A percentile compares a stretch with the other conserved stretches of the same genome.
phyloP scores from a whole-genome alignment of 2,888 invertebrate genomes.

The Liodrosophila aerea region DNA sequence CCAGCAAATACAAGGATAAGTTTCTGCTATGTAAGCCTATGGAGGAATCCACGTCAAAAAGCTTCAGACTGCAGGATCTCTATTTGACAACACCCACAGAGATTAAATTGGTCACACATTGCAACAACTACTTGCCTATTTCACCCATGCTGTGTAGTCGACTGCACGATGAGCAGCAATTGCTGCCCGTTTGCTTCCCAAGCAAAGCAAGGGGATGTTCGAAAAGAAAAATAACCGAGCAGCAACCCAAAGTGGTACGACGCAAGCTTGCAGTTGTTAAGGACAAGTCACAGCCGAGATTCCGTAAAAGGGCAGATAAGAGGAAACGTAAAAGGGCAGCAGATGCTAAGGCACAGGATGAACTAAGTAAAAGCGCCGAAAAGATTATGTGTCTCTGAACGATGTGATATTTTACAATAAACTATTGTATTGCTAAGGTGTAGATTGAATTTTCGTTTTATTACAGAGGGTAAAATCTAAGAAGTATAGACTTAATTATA shows the following conservation, averaged over 20 bases:
- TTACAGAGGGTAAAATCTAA: too few species aligned
- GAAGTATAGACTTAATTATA: too few species aligned
- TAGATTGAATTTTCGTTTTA: too few species aligned
- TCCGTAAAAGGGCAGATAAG: constrained; percentile 1
- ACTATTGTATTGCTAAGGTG: not conserved
- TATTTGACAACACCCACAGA: constrained; percentile 48
- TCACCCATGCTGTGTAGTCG: constrained; percentile 60
- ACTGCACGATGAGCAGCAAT: constrained; percentile 61
- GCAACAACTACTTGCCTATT: constrained; percentile 62
- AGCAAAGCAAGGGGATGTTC: constrained; percentile 12
- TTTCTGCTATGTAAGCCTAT: constrained; percentile 70
- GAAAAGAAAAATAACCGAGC: not conserved
- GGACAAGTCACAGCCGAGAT: not conserved
- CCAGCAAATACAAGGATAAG: constrained; percentile 67
- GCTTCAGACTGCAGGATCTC: constrained; percentile 59
- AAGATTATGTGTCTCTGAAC: constrained; percentile 48
- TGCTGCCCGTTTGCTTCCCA: constrained; percentile 73
- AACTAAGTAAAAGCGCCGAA: constrained; percentile 23
- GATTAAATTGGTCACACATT: constrained; percentile 64
- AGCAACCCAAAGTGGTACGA: not conserved
- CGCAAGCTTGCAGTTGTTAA: not conserved
- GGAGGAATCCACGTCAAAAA: constrained; percentile 45
- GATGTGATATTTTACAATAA: not conserved
- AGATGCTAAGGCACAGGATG: constrained; percentile 1
- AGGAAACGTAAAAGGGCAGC: constrained; percentile 14